Conservation (phyloP, 2,888 invertebrate genomes). For the Scaeva pyrastri region DNA sequence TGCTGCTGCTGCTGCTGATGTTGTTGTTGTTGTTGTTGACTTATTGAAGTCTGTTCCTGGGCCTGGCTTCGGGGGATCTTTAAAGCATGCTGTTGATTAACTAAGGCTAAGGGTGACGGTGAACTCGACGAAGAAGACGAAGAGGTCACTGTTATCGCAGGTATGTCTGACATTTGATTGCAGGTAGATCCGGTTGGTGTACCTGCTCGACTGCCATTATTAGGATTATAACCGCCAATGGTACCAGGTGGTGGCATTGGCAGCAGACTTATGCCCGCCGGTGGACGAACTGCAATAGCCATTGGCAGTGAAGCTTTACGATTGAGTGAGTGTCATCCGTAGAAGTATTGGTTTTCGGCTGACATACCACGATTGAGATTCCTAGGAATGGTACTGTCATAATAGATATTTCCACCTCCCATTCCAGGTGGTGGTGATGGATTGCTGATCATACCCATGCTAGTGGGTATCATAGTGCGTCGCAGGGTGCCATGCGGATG, state of each 20-base stretch:
- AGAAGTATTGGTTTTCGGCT: conserved; percentile 81
- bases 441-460: conserved; percentile 80
- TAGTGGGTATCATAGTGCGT: conserved; percentile 81
- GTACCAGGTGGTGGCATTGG: conserved; percentile 79
- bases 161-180: conserved; percentile 79
- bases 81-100: conserved; percentile 77
- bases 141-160: conserved; percentile 80
- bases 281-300: conserved; percentile 79
- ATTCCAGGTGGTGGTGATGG: conserved; percentile 73
- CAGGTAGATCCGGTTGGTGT: conserved; percentile 78
- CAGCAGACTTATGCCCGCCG: conserved; percentile 80
- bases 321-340: conserved; percentile 83
- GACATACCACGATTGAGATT: conserved; percentile 80
- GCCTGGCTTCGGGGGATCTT: conserved; percentile 77
- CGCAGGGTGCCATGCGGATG: conserved; percentile 82
- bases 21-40: conserved; percentile 59
- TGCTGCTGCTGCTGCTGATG: conserved; percentile 50
- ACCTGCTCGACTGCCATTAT: conserved; percentile 77
- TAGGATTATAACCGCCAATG: conserved; percentile 77
- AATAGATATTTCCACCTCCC: conserved; percentile 79
- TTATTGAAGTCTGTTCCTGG: conserved; percentile 58
- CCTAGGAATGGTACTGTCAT: conserved; percentile 82
- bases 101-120: conserved; percentile 77
- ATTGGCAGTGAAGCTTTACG: conserved; percentile 81
- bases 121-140: conserved; percentile 78